Evolutionary conservation across 2,888 invertebrate genomes (phyloP).

Genomic region (Chloroclystis v-ata): DNA sequence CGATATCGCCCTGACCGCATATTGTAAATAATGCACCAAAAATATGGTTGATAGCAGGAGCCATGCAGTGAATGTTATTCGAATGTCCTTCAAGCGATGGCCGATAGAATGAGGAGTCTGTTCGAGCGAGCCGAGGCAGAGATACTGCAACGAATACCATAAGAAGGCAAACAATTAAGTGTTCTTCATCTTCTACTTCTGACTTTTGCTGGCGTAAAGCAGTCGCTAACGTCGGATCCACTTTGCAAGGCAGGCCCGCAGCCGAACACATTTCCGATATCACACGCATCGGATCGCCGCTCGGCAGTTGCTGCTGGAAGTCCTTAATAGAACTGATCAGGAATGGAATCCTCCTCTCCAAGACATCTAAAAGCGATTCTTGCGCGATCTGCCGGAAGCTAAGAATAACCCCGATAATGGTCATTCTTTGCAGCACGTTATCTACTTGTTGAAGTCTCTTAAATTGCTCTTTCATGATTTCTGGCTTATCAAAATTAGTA

Average conservation of each 20-base stretch:
- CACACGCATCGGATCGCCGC: slow-evolving; percentile 92
- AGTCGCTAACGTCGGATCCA: slow-evolving; percentile 95
- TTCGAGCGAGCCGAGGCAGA: slow-evolving; percentile 94
- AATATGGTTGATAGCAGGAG: slow-evolving; percentile 95
- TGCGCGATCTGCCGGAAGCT: slow-evolving; percentile 97
- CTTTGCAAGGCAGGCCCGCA: slow-evolving; percentile 94
- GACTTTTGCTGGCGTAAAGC: slow-evolving; percentile 93
- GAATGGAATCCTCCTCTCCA: slow-evolving; percentile 97
- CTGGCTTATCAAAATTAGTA: slow-evolving; percentile 98
- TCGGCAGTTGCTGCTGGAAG: slow-evolving; percentile 94
- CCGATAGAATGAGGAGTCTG: slow-evolving; percentile 92
- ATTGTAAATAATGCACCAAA: slow-evolving; percentile 98
- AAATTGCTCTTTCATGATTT: slow-evolving; percentile 97
- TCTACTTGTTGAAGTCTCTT: slow-evolving; percentile 94
- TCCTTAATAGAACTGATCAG: slow-evolving; percentile 95
- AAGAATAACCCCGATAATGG: slow-evolving; percentile 97
- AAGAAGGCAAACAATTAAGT: slow-evolving; percentile 93
- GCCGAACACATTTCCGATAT: slow-evolving; percentile 99
- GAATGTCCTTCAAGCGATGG: slow-evolving; percentile 94
- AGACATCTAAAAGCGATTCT: slow-evolving; percentile 93
- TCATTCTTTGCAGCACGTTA: slow-evolving; percentile 97
- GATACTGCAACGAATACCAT: slow-evolving; percentile 99
- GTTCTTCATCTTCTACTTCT: slow-evolving; percentile 94
- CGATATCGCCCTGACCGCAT: slow-evolving; percentile 96
- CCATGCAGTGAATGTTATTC: slow-evolving; percentile 99